These are phyloP conservation scores for Diaphora mendica DNA, from an alignment of 2,888 invertebrate species.

Conservation along the genomic window DNA sequence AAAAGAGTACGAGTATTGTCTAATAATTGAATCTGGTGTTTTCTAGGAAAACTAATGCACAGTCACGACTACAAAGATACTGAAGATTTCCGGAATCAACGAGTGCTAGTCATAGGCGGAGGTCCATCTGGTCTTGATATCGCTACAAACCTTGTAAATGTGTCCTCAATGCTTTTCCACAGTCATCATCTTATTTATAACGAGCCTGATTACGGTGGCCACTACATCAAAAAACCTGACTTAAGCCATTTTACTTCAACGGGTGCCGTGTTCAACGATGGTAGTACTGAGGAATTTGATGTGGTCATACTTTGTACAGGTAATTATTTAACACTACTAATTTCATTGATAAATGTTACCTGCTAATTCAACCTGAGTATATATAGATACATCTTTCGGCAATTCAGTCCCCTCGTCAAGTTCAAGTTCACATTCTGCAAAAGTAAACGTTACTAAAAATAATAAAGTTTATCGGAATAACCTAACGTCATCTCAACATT, in stretches of 20 bases:
- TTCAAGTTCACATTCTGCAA: no score
- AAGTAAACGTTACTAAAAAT: no score
- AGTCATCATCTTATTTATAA: slow-evolving; percentile 84
- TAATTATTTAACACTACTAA: not conserved
- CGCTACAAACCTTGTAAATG: not conserved
- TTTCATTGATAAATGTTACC: no score
- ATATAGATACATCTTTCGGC: no score
- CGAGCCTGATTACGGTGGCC: slow-evolving; percentile 58
- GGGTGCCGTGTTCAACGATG: not conserved
- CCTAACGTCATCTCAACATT: no score
- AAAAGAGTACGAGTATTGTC: not conserved
- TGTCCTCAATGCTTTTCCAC: not conserved
- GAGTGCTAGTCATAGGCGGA: not conserved
- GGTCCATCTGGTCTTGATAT: not conserved
- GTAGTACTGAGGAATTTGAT: not conserved
- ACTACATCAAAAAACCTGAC: not conserved
- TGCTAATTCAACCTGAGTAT: no score
- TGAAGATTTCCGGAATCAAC: slow-evolving; percentile 55
- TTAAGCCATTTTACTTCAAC: not conserved
- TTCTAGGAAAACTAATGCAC: slow-evolving; percentile 88
- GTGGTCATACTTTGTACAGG: not conserved
- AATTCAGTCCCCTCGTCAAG: no score
- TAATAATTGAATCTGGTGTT: slow-evolving; percentile 51
- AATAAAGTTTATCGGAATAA: no score
- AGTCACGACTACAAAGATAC: slow-evolving; percentile 91